Conservation (phyloP, 1,140 invertebrate species). For the Drosophila pectinifera region DNA sequence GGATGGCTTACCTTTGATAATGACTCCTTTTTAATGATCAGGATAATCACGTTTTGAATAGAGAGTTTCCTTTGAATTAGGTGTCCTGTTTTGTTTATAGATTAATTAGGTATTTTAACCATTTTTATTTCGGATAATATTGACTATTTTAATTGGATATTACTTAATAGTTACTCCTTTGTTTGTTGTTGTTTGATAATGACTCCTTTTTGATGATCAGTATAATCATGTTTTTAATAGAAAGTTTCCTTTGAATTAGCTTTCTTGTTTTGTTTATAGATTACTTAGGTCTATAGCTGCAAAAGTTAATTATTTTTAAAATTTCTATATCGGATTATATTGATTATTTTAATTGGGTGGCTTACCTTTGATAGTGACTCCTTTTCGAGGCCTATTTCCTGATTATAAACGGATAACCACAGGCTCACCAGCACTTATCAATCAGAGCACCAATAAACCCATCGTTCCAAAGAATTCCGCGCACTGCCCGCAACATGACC, state of each 20-base stretch:
- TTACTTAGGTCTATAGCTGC: not conserved
- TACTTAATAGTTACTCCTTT: too few relatives aligned
- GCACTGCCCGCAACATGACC: slow-evolving; percentile 45
- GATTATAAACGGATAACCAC: not conserved
- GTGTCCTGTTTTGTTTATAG: not conserved
- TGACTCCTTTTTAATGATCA: not conserved
- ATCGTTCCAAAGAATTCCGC: not conserved
- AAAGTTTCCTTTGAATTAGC: too few relatives aligned
- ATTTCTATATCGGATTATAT: not conserved
- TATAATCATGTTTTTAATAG: not conserved
- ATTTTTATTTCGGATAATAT: not conserved
- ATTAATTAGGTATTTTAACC: not conserved
- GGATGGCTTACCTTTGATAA: not conserved
- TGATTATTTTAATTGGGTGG: too few relatives aligned
- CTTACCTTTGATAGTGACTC: not conserved
- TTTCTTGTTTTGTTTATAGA: not conserved
- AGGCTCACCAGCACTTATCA: slow-evolving; percentile 2
- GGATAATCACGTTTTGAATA: not conserved
- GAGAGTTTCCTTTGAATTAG: too few relatives aligned
- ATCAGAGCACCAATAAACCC: slow-evolving; percentile 8
- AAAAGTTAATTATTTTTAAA: rapidly evolving
- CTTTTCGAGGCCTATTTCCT: too few relatives aligned
- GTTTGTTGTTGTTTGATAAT: too few relatives aligned
- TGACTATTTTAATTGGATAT: too few relatives aligned
- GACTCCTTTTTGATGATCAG: not conserved